phyloP scores from a whole-genome alignment of 1,140 invertebrate genomes.

The Bathynomus jamesi region DNA sequence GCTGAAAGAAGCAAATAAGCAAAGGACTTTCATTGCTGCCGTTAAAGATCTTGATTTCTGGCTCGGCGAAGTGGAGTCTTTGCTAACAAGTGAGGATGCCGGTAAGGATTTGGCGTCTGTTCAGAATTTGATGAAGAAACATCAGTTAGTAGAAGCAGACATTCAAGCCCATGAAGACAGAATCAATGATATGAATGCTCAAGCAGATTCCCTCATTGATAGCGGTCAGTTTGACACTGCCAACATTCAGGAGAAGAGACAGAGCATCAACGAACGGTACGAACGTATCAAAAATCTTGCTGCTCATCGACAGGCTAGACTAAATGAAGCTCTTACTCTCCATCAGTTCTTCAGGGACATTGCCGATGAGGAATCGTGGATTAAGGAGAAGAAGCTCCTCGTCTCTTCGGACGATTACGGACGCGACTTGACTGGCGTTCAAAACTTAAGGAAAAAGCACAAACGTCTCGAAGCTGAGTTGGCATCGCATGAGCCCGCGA shows the following conservation, averaged over 20 bases:
- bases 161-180: constrained; percentile 77
- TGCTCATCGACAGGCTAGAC: constrained; percentile 76
- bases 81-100: constrained; percentile 92
- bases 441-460: constrained; percentile 97
- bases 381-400: constrained; percentile 97
- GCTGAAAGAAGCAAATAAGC: constrained; percentile 97
- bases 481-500: constrained; percentile 90
- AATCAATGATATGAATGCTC: constrained; percentile 69
- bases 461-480: constrained; percentile 93
- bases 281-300: constrained; percentile 86
- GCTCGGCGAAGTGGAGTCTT: constrained; percentile 92
- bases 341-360: constrained; percentile 99
- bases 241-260: constrained; percentile 84
- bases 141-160: constrained; percentile 78
- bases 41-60: constrained; percentile 99
- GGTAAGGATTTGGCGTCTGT: constrained; percentile 97
- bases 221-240: constrained; percentile 90
- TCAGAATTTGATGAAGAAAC: constrained; percentile 99
- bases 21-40: constrained; percentile 96
- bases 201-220: constrained; percentile 88
- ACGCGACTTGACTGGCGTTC: constrained; percentile 89
- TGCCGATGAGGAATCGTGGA: constrained; percentile 99
- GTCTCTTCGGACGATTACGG: constrained; percentile 98
- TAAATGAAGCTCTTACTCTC: constrained; percentile 91
- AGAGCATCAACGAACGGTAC: constrained; percentile 89